These are phyloP conservation scores for Unio delphinus DNA, from an alignment of 2,888 invertebrate species.

Conservation along the genomic window DNA sequence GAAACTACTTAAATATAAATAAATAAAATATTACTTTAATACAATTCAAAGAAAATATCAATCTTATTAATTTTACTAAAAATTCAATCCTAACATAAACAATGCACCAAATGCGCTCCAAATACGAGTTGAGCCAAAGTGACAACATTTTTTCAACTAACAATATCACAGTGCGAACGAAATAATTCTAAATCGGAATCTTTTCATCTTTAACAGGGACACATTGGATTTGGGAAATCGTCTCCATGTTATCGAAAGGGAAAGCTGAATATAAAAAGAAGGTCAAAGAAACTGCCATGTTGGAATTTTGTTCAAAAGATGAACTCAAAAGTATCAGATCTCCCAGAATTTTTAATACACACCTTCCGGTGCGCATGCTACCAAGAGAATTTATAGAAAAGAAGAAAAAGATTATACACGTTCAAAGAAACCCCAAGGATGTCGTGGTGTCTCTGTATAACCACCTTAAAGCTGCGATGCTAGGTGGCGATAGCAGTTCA, in stretches of 20 bases:
- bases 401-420: conserved; percentile 25
- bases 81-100: no score
- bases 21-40: no score
- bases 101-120: no score
- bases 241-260: conserved; percentile 30
- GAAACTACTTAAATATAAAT: no score
- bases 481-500: no score
- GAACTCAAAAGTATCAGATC: conserved; percentile 14
- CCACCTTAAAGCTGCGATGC: conserved; percentile 10
- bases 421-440: conserved; percentile 37
- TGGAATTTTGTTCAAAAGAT: conserved; percentile 28
- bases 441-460: conserved; percentile 30
- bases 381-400: conserved; percentile 26
- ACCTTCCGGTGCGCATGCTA: conserved; percentile 19
- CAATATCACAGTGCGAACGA: no score
- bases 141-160: no score
- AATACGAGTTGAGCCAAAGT: no score
- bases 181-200: no score
- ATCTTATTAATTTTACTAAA: no score
- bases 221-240: conserved; percentile 43
- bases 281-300: conserved; percentile 27
- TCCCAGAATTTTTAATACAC: conserved; percentile 36
- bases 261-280: conserved; percentile 27
- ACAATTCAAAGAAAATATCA: no score
- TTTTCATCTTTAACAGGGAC: conserved; percentile 22